Conservation (phyloP, 2,888 invertebrate genomes). For the Aphidius colemani region DNA sequence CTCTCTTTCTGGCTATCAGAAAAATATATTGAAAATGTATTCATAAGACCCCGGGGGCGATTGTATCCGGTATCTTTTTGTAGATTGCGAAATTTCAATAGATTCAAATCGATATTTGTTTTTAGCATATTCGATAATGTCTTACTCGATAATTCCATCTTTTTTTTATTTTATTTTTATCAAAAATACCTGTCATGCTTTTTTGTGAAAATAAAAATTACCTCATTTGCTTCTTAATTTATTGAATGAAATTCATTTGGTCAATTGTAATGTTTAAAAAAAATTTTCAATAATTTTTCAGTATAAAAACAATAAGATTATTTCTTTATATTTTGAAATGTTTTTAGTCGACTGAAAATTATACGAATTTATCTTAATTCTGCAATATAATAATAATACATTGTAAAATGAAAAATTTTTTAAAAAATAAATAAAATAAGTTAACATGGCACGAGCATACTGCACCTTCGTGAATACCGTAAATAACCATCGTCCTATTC, state of each 20-base stretch:
- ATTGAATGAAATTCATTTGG: no score
- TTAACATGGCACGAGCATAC: slow-evolving; percentile 28
- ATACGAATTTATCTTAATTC: no score
- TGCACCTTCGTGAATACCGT: slow-evolving; percentile 39
- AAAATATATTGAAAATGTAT: slow-evolving; percentile 20
- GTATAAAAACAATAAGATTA: no score
- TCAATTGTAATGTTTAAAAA: no score
- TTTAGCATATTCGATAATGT: not conserved
- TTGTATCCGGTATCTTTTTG: slow-evolving; percentile 29
- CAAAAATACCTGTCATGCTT: not conserved
- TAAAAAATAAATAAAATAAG: slow-evolving; percentile 6
- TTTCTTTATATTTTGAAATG: no score
- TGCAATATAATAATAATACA: not conserved
- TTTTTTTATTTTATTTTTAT: slow-evolving; percentile 2
- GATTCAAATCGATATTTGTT: slow-evolving; percentile 11
- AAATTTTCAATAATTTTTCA: no score
- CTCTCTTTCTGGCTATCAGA: slow-evolving; percentile 1
- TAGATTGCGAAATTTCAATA: slow-evolving; percentile 19
- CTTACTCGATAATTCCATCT: not conserved
- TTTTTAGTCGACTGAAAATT: no score
- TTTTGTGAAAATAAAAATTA: not conserved
- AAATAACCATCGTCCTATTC: slow-evolving; percentile 53
- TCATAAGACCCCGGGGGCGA: slow-evolving; percentile 27
- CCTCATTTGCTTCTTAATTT: no score
- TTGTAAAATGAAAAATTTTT: no score